A percentile compares a stretch with the other conserved stretches of the same genome.
These are phyloP conservation scores for Yoshiicerus persimilis DNA, from an alignment of 1,140 invertebrate genomes.

Conservation along the genomic window DNA sequence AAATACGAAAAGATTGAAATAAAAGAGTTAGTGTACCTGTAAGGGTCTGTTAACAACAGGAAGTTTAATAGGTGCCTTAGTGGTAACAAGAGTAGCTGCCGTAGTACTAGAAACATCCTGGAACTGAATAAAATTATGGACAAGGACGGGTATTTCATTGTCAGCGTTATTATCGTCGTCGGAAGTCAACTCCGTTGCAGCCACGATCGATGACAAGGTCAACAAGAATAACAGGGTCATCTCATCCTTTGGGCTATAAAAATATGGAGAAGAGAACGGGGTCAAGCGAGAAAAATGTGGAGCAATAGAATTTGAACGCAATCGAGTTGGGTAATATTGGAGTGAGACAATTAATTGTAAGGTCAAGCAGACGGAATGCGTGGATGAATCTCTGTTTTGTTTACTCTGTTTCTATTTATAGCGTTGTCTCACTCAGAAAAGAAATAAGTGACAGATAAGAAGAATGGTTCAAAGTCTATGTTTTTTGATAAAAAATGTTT, in stretches of 20 bases:
- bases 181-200: neutral
- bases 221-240: neutral
- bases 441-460: neutral
- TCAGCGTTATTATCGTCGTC: constrained; percentile 34
- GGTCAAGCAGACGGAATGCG: neutral
- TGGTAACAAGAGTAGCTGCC: neutral
- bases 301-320: neutral
- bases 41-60: constrained; percentile 38
- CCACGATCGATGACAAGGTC: constrained; percentile 3
- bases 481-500: neutral
- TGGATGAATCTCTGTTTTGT: neutral
- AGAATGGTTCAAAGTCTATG: neutral
- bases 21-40: constrained; percentile 20
- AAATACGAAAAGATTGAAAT: neutral
- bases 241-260: neutral
- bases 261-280: neutral
- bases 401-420: neutral
- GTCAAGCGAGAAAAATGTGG: neutral
- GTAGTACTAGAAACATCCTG: constrained; percentile 2
- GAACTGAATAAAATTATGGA: constrained; percentile 17
- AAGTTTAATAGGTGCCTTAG: constrained; percentile 21
- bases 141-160: constrained; percentile 37
- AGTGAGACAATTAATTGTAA: neutral
- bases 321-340: neutral
- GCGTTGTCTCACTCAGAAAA: neutral